A percentile compares a stretch with the other conserved stretches of the same genome.
Evolutionary conservation across 2,113 vertebrate species (phyloP).

Genomic region (Pelmatolapia mariae): DNA sequence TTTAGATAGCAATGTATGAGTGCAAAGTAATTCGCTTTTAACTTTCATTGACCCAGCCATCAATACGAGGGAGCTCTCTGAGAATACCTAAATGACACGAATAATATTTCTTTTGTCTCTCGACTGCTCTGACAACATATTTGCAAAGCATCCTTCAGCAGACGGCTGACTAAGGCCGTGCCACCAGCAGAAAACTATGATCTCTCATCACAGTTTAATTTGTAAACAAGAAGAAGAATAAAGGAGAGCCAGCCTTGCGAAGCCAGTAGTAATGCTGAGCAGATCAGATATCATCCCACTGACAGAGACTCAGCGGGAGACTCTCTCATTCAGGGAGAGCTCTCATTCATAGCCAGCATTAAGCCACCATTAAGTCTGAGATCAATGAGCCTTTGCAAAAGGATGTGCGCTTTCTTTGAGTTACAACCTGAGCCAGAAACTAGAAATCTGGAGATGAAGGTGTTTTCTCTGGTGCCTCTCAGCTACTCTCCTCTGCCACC

Average conservation of each 20-base stretch:
- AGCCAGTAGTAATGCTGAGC: background rate
- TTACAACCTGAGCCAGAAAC: background rate
- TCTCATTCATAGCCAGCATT: background rate
- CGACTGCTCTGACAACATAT: background rate
- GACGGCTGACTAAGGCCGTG: background rate
- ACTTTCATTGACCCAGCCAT: background rate
- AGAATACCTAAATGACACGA: background rate
- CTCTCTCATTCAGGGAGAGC: background rate
- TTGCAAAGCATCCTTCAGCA: background rate
- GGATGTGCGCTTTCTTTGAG: background rate
- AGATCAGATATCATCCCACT: background rate
- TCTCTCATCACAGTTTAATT: background rate
- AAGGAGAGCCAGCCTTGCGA: background rate
- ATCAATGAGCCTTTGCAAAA: slow-evolving; percentile 12
- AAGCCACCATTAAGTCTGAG: background rate
- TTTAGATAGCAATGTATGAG: background rate
- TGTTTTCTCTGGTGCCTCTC: background rate
- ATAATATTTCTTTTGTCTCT: background rate
- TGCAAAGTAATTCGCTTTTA: background rate
- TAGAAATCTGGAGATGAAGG: background rate
- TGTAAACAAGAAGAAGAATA: background rate
- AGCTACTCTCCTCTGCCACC: background rate
- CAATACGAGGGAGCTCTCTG: background rate
- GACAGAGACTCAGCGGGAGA: background rate
- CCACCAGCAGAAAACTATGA: background rate